Evolutionary conservation across 2,888 invertebrate genomes (phyloP), one percentile per base, ranked within the genome.

Genomic region (Heliconius ethilla): DNA sequence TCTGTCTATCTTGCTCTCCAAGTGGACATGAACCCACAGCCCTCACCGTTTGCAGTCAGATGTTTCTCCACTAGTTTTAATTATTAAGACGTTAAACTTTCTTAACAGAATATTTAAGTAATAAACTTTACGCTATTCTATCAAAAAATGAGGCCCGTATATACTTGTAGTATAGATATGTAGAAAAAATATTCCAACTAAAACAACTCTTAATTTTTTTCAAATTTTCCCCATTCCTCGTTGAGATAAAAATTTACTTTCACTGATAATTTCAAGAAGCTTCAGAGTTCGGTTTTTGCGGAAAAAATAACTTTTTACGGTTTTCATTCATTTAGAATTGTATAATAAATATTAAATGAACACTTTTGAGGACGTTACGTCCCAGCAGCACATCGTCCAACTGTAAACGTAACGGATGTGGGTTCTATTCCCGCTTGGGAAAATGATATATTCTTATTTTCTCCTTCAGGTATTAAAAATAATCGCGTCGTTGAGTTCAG

Each of bases 171-270:
- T 13, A 67, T n/a, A 9, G 22, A 67, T n/a, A n/a, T 5, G 4
- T 40, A 37, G 37, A 45, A 45, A 69, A 45, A 69, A n/a, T 40
- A 2, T 7, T 40, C 40, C 25, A 40, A 40, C 40, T 13, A 7
- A 37, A 70, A 45, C 40, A 45, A 45, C 45, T 70, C 45, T 18
- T 25, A 25, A 45, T 45, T 70, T 72, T 70, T 72, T 59, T 33
- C 33, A 33, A 55, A 11, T 70, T 59, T 59, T n/a, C 15, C 22
- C 29, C 13, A 45, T 70, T 45, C 29, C 33, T 15, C n/a, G 40
- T 59, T 59, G 59, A 37, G 15, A 72, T 72, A 72, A 37, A 59
- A 59, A 72, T 25, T 33, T 59, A 59, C 59, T 37, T 59, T 72
- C 13, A 9, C 55, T 37, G 59, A 37, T 59, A 72, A n/a, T 29